These are phyloP conservation scores for Silurus meridionalis DNA, from an alignment of 2,113 vertebrate species.

Conservation along the genomic window DNA sequence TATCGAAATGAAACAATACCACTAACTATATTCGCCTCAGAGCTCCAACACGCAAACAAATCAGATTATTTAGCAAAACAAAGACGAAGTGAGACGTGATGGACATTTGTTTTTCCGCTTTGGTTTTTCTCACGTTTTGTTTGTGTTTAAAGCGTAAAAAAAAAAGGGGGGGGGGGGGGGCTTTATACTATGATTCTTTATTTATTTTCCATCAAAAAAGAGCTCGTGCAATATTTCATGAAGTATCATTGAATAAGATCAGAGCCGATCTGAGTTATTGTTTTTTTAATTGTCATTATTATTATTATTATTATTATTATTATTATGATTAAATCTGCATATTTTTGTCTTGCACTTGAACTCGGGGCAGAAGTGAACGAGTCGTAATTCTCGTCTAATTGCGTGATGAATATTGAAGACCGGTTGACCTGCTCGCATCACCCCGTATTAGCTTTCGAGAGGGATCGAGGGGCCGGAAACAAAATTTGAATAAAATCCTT, in stretches of 20 bases:
- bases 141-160: neutral
- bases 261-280: neutral
- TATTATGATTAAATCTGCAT: neutral
- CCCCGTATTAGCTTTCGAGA: slow-evolving; percentile 18
- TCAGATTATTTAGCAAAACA: neutral
- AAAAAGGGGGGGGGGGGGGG: too few species aligned
- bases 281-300: neutral
- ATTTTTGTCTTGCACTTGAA: neutral
- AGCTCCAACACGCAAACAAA: too few species aligned
- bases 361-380: neutral
- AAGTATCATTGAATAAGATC: neutral
- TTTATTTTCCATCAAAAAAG: neutral
- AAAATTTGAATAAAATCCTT: slow-evolving; percentile 16
- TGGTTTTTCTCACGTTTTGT: neutral
- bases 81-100: neutral
- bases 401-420: slow-evolving; percentile 29
- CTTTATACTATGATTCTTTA: too few species aligned
- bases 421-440: slow-evolving; percentile 1
- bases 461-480: neutral
- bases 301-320: neutral
- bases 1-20: too few species aligned
- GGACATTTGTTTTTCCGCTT: neutral
- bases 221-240: slow-evolving; percentile 9
- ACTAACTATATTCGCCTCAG: too few species aligned
- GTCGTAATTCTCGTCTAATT: slow-evolving; percentile 16